Conservation (phyloP, 1,140 invertebrate species). For the Cotesia vestalis region DNA sequence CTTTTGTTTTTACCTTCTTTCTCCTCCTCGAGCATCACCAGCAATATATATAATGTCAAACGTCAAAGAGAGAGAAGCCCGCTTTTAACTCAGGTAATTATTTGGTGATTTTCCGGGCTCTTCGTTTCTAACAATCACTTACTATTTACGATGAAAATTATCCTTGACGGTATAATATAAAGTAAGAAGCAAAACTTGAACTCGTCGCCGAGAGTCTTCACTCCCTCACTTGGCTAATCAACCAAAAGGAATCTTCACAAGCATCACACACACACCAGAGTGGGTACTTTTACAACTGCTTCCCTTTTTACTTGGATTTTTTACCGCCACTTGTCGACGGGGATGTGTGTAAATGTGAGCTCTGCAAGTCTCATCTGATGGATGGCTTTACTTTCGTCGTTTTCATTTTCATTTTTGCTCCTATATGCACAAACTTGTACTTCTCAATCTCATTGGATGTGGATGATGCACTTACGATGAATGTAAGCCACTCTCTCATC, state of each 20-base stretch:
- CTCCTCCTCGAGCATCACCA: background rate
- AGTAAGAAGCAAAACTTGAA: too few species aligned
- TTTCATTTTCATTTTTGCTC: slow-evolving; percentile 1
- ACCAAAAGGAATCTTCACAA: slow-evolving; percentile 47
- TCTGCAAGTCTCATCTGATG: too few species aligned
- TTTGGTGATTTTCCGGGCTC: background rate
- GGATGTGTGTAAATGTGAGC: too few species aligned
- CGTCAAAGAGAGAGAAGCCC: background rate
- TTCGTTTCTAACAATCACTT: too few species aligned
- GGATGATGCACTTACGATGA: too few species aligned
- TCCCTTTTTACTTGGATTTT: slow-evolving; percentile 21
- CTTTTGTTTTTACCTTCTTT: background rate
- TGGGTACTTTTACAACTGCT: slow-evolving; percentile 25
- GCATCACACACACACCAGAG: background rate
- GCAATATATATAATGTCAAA: background rate
- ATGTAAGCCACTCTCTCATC: too few species aligned
- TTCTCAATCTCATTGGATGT: too few species aligned
- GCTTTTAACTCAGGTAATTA: background rate
- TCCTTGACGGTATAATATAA: too few species aligned
- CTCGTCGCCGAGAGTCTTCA: slow-evolving; percentile 27
- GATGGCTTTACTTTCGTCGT: slow-evolving; percentile 4
- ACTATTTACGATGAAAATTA: background rate
- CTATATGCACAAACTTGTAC: background rate
- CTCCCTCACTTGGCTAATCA: slow-evolving; percentile 49
- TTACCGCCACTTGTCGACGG: slow-evolving; percentile 16